Base-by-base conservation (phyloP, 2,888 invertebrate genomes). In the Leucania comma region DNA sequence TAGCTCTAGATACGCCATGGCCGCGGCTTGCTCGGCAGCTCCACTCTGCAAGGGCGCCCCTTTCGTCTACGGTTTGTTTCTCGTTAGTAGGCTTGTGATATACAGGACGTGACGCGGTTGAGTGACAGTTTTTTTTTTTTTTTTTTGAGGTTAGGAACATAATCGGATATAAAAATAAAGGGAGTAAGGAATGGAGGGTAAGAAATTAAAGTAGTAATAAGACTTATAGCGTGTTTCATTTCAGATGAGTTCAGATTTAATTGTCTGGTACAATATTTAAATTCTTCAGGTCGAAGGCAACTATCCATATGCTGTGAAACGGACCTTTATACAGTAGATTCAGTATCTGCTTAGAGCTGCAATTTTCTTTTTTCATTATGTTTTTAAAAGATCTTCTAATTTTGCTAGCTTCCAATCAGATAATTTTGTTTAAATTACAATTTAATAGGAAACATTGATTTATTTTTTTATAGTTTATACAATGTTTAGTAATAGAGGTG, bases 1-100 rank as follows among this genome's bases (percentile, higher is more conserved):
- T 82, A 99, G 96, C 93, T 99, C 99, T 78, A 99, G 97, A 94
- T 99, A 99, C 10, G 98, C 98, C 89, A 98, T 99, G 14, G 99
- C 98, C 61, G 99, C 98, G 72, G 99, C 97, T 90, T 99, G 97
- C 92, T 99, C 99, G 82, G 98, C 97, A 84, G 97, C 96, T 74
- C 98, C 98, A 93, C 97, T 98, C 98, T 99, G 97, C 93, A 97
- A 97, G 93, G 94, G 88, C 87, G 89, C 93, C 89, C 90, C 91
- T 91, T 89, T 93, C 88, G 92, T 94, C 95, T 95, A 94, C 84
- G 92, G 90, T 87, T 89, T 90, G 91, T 86, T 86, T 75, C 71
- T 81, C 84, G 90, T 93, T 91, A 93, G 90, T 92, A 81, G 87
- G 88, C 88, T 88, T 71, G 20, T 48, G 48, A 42, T 51, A 35